Conservation (phyloP, 2,113 vertebrate genomes). For the Ctenomys sociabilis region DNA sequence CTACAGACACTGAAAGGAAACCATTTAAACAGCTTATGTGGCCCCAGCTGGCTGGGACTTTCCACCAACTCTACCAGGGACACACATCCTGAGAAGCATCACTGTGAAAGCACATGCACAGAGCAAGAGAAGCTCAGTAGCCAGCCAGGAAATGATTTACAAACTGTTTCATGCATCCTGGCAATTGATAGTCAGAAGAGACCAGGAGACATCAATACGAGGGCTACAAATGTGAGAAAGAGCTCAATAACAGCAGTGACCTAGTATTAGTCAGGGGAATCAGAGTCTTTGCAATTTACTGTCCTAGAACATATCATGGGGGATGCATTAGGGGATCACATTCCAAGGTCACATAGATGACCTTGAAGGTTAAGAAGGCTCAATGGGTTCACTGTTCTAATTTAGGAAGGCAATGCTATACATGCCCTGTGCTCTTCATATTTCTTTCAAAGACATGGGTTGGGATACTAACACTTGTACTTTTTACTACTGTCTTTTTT, state of each 20-base stretch:
- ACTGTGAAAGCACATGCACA: neutral
- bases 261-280: too few species aligned
- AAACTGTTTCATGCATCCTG: neutral
- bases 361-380: neutral
- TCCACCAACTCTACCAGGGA: neutral
- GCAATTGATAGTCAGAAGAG: neutral
- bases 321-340: rapidly evolving
- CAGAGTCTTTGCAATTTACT: neutral
- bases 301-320: neutral
- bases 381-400: neutral
- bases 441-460: neutral
- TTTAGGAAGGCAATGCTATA: neutral
- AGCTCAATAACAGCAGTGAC: too few species aligned
- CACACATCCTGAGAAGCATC: neutral
- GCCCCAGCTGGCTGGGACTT: too few species aligned
- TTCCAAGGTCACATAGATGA: neutral
- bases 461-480: neutral
- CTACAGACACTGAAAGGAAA: neutral
- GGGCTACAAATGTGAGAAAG: neutral
- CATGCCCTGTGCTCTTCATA: too few species aligned
- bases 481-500: neutral
- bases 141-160: neutral
- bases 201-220: neutral
- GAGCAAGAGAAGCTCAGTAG: neutral
- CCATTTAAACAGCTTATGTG: neutral